Conservation (phyloP, 2,113 vertebrate genomes). For the Psittacula cyanocephala region DNA sequence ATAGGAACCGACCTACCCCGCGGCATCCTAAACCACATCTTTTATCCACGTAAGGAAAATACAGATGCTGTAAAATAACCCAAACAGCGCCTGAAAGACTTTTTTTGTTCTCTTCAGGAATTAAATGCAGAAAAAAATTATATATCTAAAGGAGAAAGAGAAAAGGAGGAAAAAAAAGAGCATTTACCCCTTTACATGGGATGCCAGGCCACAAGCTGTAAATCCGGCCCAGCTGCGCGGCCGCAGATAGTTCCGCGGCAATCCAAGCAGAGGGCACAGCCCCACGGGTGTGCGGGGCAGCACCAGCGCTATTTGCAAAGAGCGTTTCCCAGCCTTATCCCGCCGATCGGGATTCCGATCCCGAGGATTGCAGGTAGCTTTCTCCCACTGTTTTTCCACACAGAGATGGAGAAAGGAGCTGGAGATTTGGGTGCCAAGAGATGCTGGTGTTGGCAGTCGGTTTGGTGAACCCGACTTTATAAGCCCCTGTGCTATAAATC, state of each 20-base stretch:
- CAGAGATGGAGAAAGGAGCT: too few relatives aligned
- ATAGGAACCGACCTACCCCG: fast-evolving
- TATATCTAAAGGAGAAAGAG: background rate
- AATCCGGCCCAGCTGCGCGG: too few relatives aligned
- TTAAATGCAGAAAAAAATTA: background rate
- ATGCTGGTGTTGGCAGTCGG: too few relatives aligned
- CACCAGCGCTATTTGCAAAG: background rate
- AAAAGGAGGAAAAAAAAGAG: background rate
- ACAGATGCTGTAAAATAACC: background rate
- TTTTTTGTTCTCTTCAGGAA: background rate
- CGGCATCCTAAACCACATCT: background rate
- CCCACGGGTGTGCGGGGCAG: background rate
- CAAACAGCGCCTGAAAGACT: background rate
- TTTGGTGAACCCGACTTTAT: background rate
- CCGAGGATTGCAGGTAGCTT: background rate
- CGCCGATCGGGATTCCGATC: background rate
- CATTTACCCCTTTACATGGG: background rate
- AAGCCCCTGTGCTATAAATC: fast-evolving
- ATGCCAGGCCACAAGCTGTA: too few relatives aligned
- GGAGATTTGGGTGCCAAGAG: background rate
- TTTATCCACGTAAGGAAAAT: background rate
- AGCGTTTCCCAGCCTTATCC: background rate
- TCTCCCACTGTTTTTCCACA: background rate
- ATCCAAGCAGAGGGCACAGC: background rate
- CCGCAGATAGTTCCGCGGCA: background rate